phyloP scores from a whole-genome alignment of 2,113 vertebrate species.

The Phaethornis superciliosus region DNA sequence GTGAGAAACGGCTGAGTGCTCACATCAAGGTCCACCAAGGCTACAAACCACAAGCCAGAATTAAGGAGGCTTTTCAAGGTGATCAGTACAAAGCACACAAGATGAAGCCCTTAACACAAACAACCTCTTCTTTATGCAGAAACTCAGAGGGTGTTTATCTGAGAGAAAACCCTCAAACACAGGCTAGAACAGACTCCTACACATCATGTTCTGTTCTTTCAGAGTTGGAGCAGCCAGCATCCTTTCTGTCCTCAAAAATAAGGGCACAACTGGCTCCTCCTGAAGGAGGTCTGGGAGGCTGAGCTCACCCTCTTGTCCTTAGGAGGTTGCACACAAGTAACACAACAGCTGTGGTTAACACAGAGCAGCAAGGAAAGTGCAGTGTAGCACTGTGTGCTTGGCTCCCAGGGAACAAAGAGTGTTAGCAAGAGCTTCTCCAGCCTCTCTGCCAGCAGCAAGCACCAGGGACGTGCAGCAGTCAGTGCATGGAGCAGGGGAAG shows the following conservation, averaged over 20 bases:
- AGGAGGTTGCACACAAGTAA: neutral
- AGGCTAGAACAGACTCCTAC: neutral
- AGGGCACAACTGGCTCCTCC: accelerated
- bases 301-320: neutral
- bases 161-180: neutral
- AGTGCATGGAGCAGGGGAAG: neutral
- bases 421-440: neutral
- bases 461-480: neutral
- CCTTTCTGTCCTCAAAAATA: neutral
- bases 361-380: neutral
- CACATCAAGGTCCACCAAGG: neutral
- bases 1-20: neutral
- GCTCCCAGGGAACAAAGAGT: neutral
- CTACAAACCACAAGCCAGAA: neutral
- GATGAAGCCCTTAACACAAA: neutral
- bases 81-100: neutral
- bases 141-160: neutral
- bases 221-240: neutral
- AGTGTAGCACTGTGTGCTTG: accelerated
- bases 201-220: neutral
- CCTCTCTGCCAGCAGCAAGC: neutral
- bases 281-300: neutral
- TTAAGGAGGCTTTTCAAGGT: neutral
- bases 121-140: neutral
- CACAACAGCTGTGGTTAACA: neutral